Evolutionary conservation across 1,140 invertebrate species (phyloP), one percentile per base, ranked within the genome.

Genomic region (Drosophila fuyamai): DNA sequence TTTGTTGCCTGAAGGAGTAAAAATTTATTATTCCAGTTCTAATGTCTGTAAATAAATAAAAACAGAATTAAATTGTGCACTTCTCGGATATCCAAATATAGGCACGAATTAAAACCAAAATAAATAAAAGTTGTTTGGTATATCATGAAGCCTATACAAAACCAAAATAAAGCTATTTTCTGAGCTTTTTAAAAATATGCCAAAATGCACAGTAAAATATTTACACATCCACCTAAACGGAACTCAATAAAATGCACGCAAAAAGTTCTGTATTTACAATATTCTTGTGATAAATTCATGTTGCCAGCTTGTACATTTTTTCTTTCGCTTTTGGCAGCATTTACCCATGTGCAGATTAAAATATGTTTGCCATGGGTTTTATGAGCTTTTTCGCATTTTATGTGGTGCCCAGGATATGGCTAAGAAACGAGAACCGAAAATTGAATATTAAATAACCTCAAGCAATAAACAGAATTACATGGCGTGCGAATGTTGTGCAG

Each of bases 381-480:
- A 84, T 80, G 81, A 79, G 71, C 47, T 76, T 83, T 72, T 66
- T 36, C 38, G 48, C 32, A 65, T 76, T 81, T 80, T 71, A 65
- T 50, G 61, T 43, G 56, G 43, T 51, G 12, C 13, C 18, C 53
- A 40, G 56, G 48, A 36, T 51, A 48, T 66, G 50, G 40, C 48
- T 16, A 48, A 61, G 47, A 53, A 46, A 50, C 46, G 67, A 32
- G 36, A 66, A 56, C 44, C 81, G 47, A 62, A 79, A 84, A 83
- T 83, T 83, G 81, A 83, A 83, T 83, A 81, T 76, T 63, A 63
- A 75, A 83, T 83, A 74, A 79, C 47, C 75, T 38, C 53, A 58
- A 71, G 66, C 41, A 73, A 63, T 53, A 79, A 79, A 79, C 60
- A 72, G 43, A 44, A 75, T 75, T 61, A 58, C 44, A 58, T 27